Base-by-base conservation (phyloP, 2,888 invertebrate genomes). In the Agrochola lychnidis region DNA sequence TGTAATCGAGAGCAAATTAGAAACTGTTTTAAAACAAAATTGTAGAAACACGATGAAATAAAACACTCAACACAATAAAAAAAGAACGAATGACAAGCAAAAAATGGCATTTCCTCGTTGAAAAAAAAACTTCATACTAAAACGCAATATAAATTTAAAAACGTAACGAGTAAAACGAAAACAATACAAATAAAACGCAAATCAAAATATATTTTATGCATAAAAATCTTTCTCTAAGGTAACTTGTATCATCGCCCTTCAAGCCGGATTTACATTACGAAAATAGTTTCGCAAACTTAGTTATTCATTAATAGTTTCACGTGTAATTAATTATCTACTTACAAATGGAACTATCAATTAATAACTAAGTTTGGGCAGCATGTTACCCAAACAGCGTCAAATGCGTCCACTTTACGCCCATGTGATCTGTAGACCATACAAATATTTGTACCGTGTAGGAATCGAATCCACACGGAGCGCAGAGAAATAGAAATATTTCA, bases 161-260 rank as follows among this genome's bases (percentile, higher is more conserved):
- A 22, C 36, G 5, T 42, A 53, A 12, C 22, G 16, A 77, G 1
- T 25, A 19, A 48, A 66, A 48, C 30, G 14, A n/a, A 57, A 78
- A 53, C 9, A 30, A 40, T 7, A 36, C 0, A 59, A 22, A 78
- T 36, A 59, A 57, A 59, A 61, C 2, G 10, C 64, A 56, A 81
- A 74, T 4, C 6, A 81, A 64, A 74, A 66, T 62, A 73, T 61
- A 45, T 40, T 19, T 16, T 14, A 22, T 42, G 12, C 73, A 59
- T 19, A 42, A 79, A 68, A 69, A 19, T 30, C 14, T 7, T 36
- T 42, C 1, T 73, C 19, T 59, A 36, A 19, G 12, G 36, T 16
- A n/a, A 45, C 19, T 56, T n/a, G 30, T n/a, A 53, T 9, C 42
- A 71, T 16, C 14, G 16, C 12, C 30, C 30, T 22, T 57, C 14